Evolutionary conservation across 2,888 invertebrate genomes (phyloP).

Genomic region (Ichneumon xanthorius): DNA sequence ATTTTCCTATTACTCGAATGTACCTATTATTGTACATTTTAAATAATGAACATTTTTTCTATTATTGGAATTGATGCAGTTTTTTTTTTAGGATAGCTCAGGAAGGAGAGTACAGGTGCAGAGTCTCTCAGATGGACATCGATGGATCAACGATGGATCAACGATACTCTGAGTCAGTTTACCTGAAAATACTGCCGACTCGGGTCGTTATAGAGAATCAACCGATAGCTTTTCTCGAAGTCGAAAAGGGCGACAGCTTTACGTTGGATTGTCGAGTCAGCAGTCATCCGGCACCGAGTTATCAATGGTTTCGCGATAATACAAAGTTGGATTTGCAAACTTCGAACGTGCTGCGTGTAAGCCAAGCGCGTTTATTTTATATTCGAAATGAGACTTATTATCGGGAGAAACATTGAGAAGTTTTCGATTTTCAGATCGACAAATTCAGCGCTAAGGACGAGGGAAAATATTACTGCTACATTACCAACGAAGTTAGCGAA

Average conservation of each 20-base stretch:
- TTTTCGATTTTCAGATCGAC: constrained; percentile 59
- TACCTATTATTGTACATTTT: no score
- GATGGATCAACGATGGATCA: constrained; percentile 69
- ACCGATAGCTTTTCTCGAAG: constrained; percentile 73
- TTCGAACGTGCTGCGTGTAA: constrained; percentile 73
- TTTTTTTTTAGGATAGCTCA: constrained; percentile 70
- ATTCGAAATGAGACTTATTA: not conserved
- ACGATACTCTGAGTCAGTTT: constrained; percentile 70
- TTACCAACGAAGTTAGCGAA: constrained; percentile 76
- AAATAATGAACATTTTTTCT: not conserved
- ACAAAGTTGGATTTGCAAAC: constrained; percentile 71
- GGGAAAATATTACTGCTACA: constrained; percentile 80
- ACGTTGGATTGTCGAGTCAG: constrained; percentile 74
- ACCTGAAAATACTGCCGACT: constrained; percentile 72
- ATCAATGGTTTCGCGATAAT: constrained; percentile 80
- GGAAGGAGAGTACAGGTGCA: constrained; percentile 77
- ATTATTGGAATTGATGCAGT: not conserved
- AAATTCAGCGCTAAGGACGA: constrained; percentile 74
- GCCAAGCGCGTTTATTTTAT: not conserved
- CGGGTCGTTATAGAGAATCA: constrained; percentile 75
- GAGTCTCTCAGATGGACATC: constrained; percentile 73
- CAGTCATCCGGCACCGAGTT: constrained; percentile 75
- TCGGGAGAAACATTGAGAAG: not conserved
- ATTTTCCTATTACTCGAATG: no score
- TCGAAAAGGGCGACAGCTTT: constrained; percentile 73